A percentile compares a stretch with the other conserved stretches of the same genome.
Evolutionary conservation across 2,113 vertebrate genomes (phyloP).

Genomic region (Acrocephalus kingi): DNA sequence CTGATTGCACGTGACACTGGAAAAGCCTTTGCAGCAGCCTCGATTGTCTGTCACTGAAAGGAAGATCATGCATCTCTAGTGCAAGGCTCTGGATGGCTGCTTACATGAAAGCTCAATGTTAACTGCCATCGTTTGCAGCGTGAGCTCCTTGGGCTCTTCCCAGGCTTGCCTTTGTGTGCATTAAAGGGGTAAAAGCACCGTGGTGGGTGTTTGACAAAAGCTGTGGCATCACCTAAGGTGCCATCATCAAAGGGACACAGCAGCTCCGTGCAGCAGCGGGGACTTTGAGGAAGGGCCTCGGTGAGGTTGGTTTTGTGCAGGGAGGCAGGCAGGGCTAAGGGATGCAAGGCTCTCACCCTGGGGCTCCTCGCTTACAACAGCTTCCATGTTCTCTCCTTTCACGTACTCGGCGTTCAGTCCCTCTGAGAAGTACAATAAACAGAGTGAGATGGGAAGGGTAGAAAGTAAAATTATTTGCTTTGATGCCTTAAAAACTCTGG

Average conservation of each 20-base stretch:
- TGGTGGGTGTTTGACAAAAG: background rate
- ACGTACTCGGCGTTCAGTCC: slow-evolving; percentile 87
- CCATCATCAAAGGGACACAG: background rate
- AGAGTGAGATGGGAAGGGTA: background rate
- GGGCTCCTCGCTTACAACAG: slow-evolving; percentile 87
- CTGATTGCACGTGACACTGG: background rate
- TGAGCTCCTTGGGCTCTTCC: background rate
- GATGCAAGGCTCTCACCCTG: slow-evolving; percentile 80
- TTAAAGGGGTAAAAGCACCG: background rate
- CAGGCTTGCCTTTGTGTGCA: background rate
- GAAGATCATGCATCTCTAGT: background rate
- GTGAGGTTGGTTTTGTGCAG: background rate
- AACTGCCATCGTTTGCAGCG: background rate
- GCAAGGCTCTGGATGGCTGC: background rate
- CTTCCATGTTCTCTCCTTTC: slow-evolving; percentile 89
- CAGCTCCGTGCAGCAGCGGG: background rate
- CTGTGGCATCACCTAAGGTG: background rate
- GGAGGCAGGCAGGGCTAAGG: background rate
- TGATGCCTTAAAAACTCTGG: background rate
- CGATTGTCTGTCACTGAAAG: background rate
- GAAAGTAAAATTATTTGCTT: background rate
- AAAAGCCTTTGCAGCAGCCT: background rate
- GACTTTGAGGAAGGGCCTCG: background rate
- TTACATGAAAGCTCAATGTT: background rate
- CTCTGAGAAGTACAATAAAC: slow-evolving; percentile 76